Base-by-base conservation (phyloP, 2,113 vertebrate species). In the Acrocephalus arundinaceus region DNA sequence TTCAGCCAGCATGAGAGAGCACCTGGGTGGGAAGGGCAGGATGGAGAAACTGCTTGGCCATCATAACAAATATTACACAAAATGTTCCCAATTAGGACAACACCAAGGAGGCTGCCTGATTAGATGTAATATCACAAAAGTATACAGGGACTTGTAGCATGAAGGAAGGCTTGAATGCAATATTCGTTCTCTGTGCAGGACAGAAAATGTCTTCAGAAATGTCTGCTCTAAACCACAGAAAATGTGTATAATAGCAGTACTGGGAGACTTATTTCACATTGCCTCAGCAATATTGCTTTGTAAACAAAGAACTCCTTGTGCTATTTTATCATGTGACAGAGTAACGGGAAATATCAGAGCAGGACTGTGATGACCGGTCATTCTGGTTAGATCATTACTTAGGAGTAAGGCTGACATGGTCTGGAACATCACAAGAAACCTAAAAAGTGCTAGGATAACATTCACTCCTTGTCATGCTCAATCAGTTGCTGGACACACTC, bases 261-360 rank as follows among this genome's bases (percentile, higher is more conserved):
- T 83, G 35, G 55, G 63, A 83, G 28, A 41, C n/a, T 87, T 75
- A 55, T 9, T 83, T 76, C 43, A 28, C 31, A 49, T 63, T 72
- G 82, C 85, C 24, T 88, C 90, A 59, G 75, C 68, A 95, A 28
- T 85, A 28, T 14, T 51, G 15, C 61, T 93, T 71, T 77, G 67
- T 86, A 85, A 93, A 96, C 91, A 93, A 91, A 85, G 82, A 83
- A 59, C 71, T 83, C 67, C 35, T 89, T 83, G 39, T 93, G 33
- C 71, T 89, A 2, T 91, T 91, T 89, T 62, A 66, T 83, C 61
- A 8, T 77, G 80, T 87, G 76, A 57, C 39, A 59, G 80, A 92
- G 55, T 66, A 71, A 62, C 0, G 0, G 72, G 76, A 87, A 95
- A 48, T 76, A 83, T 67, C 68, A 79, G 62, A 73, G 55, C 35